These are phyloP conservation scores for Caretta caretta DNA, from an alignment of 2,113 vertebrate genomes.

Conservation along the genomic window DNA sequence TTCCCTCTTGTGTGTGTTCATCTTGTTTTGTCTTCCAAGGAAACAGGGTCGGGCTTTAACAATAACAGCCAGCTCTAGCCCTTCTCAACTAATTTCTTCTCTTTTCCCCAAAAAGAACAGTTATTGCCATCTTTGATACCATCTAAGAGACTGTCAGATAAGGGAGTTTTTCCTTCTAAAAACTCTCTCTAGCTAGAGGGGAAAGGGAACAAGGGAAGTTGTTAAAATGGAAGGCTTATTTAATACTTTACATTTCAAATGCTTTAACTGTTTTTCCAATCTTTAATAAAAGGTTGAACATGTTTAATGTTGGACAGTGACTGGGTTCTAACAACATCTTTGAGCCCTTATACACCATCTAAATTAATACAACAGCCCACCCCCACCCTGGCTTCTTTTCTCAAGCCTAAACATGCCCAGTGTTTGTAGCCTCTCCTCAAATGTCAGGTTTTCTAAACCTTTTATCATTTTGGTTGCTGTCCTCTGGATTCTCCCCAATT, in stretches of 20 bases:
- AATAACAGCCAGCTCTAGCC: background rate
- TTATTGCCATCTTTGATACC: background rate
- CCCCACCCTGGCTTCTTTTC: too few species aligned
- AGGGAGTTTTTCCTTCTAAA: background rate
- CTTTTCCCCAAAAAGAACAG: background rate
- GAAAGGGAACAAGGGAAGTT: background rate
- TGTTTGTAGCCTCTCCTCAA: too few species aligned
- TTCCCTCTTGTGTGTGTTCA: too few species aligned
- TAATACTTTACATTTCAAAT: background rate
- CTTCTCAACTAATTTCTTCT: background rate
- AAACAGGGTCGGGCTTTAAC: too few species aligned
- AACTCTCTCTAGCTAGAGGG: background rate
- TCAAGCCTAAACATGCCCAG: too few species aligned
- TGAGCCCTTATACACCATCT: too few species aligned
- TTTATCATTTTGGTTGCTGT: too few species aligned
- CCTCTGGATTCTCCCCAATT: background rate
- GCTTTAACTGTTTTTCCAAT: background rate
- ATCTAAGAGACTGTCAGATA: background rate
- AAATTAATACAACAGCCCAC: too few species aligned
- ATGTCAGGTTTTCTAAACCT: too few species aligned
- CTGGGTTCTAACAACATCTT: too few species aligned
- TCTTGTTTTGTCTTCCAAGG: background rate
- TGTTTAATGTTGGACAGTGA: too few species aligned
- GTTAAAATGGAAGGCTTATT: background rate
- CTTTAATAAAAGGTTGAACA: background rate